Conservation (phyloP, 2,888 invertebrate genomes). For the Thumatha senex region DNA sequence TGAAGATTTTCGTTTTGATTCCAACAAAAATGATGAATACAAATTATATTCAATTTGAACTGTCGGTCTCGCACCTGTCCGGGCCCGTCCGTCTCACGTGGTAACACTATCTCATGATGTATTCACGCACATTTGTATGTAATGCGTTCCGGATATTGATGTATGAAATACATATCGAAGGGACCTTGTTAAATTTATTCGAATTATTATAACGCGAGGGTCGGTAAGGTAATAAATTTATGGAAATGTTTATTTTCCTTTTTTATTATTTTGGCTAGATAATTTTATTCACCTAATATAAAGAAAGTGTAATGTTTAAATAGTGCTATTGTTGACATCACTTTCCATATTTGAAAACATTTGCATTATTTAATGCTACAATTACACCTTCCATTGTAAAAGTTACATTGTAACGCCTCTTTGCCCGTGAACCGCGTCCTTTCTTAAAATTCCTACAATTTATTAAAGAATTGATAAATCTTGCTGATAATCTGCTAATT, state of each 20-base stretch:
- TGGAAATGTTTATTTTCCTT: slow-evolving; percentile 15
- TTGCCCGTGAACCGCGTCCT: too few species aligned
- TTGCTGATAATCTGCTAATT: too few species aligned
- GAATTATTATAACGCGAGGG: slow-evolving; percentile 35
- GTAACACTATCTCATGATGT: slow-evolving; percentile 35
- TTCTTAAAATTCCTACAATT: too few species aligned
- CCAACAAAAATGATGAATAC: slow-evolving; percentile 5
- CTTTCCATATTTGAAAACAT: slow-evolving; percentile 9
- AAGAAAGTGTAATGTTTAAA: neutral
- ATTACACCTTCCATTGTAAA: too few species aligned
- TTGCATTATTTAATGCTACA: too few species aligned
- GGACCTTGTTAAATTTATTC: slow-evolving; percentile 43
- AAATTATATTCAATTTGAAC: slow-evolving; percentile 28
- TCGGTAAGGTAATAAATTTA: slow-evolving; percentile 16
- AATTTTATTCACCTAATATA: neutral
- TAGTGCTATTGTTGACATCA: too few species aligned
- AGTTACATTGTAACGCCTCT: too few species aligned
- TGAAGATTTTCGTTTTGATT: too few species aligned
- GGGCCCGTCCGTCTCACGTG: slow-evolving; percentile 24
- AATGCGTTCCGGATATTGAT: slow-evolving; percentile 40
- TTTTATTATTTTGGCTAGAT: slow-evolving; percentile 7
- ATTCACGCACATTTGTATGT: slow-evolving; percentile 39
- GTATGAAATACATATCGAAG: slow-evolving; percentile 39
- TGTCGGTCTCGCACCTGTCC: slow-evolving; percentile 35
- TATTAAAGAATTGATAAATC: too few species aligned